Evolutionary conservation across 92 coral and sea anemone genomes (phyloP).

Genomic region (Parazoanthus atlanticus): DNA sequence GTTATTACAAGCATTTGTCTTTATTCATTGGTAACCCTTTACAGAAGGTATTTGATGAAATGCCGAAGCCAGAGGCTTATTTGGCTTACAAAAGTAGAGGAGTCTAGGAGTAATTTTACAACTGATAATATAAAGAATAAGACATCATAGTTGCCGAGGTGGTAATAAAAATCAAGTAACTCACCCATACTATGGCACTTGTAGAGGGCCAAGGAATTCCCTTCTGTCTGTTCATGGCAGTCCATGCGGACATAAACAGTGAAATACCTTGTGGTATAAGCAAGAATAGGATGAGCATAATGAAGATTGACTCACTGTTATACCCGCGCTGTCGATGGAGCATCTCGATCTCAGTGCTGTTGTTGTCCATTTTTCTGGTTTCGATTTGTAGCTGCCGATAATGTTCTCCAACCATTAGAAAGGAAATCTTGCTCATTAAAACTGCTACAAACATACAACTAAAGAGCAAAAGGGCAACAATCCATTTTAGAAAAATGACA

Average conservation of each 20-base stretch:
- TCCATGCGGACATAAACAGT: conserved; percentile 39
- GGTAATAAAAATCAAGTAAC: background rate
- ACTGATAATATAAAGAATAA: too few relatives aligned
- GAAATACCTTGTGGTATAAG: conserved; percentile 34
- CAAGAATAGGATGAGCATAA: conserved; percentile 8
- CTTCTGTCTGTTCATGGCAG: conserved; percentile 32
- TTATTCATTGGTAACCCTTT: too few relatives aligned
- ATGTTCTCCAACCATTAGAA: conserved; percentile 34
- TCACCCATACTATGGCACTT: conserved; percentile 28
- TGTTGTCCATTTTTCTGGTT: conserved; percentile 3
- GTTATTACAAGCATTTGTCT: background rate
- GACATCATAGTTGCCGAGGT: too few relatives aligned
- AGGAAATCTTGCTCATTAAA: conserved; percentile 26
- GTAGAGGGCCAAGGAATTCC: conserved; percentile 43
- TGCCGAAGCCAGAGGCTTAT: too few relatives aligned
- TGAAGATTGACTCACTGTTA: conserved; percentile 31
- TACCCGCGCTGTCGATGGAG: conserved; percentile 20
- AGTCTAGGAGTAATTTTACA: too few relatives aligned
- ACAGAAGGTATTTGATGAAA: too few relatives aligned
- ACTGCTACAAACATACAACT: conserved; percentile 35
- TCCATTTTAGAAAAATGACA: conserved; percentile 33
- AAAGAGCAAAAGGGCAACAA: conserved; percentile 23
- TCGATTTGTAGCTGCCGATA: conserved; percentile 18
- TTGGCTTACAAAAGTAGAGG: too few relatives aligned
- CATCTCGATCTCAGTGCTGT: background rate